A percentile compares a stretch with the other conserved stretches of the same genome.
These are phyloP conservation scores for Muricea muricata DNA, from an alignment of 92 coral and sea anemone species.

Conservation along the genomic window DNA sequence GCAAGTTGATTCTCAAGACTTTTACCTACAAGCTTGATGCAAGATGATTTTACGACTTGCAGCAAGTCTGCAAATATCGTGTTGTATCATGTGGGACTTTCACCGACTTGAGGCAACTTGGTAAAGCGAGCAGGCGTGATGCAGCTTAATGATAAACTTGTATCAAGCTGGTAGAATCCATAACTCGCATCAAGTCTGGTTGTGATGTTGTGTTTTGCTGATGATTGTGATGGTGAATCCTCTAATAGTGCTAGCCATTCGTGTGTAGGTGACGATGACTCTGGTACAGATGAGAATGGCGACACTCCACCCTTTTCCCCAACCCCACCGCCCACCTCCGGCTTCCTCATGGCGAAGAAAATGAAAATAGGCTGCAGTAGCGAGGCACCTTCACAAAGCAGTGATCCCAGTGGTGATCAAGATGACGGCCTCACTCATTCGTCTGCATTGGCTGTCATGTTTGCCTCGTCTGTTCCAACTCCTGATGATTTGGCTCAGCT, in stretches of 20 bases:
- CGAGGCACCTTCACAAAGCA: constrained; percentile 24
- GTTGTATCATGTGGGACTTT: too few species aligned
- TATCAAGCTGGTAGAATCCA: too few species aligned
- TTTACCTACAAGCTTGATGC: too few species aligned
- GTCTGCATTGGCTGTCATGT: constrained; percentile 73
- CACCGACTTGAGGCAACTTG: too few species aligned
- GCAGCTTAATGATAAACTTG: too few species aligned
- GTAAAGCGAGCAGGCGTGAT: too few species aligned
- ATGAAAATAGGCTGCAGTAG: constrained; percentile 85
- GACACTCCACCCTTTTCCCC: constrained; percentile 74
- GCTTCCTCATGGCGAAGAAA: constrained; percentile 84
- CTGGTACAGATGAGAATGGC: constrained; percentile 94
- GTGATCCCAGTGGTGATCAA: constrained; percentile 26
- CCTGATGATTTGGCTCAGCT: constrained; percentile 83
- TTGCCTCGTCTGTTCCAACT: constrained; percentile 80
- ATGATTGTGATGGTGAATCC: background rate
- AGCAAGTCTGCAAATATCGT: too few species aligned
- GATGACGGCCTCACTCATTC: constrained; percentile 74
- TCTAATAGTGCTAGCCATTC: background rate
- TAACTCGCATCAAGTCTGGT: too few species aligned
- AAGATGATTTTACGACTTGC: too few species aligned
- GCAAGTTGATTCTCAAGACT: too few species aligned
- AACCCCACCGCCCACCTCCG: constrained; percentile 96
- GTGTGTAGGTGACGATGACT: constrained; percentile 97
- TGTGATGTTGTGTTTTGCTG: too few species aligned